Percentiles rank a stretch among this genome's conserved stretches.
These are phyloP conservation scores for Eulemur mongoz DNA, from an alignment of 2,797 vertebrate species.

Conservation along the genomic window DNA sequence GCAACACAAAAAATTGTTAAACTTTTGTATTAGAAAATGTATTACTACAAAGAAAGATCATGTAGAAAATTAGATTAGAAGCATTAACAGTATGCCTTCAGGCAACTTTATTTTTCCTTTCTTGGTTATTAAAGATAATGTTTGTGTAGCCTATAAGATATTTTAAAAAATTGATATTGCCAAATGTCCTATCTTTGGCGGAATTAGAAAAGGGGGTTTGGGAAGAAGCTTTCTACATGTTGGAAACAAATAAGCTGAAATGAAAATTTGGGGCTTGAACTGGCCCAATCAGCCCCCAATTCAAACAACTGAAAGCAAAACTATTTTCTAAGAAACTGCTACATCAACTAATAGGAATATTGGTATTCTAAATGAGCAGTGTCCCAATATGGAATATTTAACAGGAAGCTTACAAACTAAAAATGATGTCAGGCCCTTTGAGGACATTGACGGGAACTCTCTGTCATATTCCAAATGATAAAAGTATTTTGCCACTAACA, in stretches of 20 bases:
- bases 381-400: neutral
- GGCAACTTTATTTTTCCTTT: slow-evolving; percentile 49
- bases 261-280: slow-evolving; percentile 1
- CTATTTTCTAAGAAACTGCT: slow-evolving; percentile 12
- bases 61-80: slow-evolving; percentile 28
- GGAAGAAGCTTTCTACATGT: neutral
- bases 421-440: neutral
- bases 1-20: slow-evolving; percentile 17
- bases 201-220: neutral
- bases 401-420: neutral
- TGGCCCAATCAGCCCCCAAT: neutral
- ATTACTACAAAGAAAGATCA: neutral
- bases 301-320: slow-evolving; percentile 39
- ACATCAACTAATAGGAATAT: neutral
- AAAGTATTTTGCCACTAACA: neutral
- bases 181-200: neutral
- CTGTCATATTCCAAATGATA: neutral
- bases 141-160: neutral
- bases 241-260: slow-evolving; percentile 4
- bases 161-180: slow-evolving; percentile 12
- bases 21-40: slow-evolving; percentile 26
- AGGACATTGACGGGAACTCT: neutral
- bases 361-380: neutral
- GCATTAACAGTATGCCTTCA: neutral
- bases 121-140: slow-evolving; percentile 35